Percentiles rank a stretch among this genome's conserved stretches.
phyloP scores from a whole-genome alignment of 2,113 vertebrate species.

The Cyanoderma ruficeps region DNA sequence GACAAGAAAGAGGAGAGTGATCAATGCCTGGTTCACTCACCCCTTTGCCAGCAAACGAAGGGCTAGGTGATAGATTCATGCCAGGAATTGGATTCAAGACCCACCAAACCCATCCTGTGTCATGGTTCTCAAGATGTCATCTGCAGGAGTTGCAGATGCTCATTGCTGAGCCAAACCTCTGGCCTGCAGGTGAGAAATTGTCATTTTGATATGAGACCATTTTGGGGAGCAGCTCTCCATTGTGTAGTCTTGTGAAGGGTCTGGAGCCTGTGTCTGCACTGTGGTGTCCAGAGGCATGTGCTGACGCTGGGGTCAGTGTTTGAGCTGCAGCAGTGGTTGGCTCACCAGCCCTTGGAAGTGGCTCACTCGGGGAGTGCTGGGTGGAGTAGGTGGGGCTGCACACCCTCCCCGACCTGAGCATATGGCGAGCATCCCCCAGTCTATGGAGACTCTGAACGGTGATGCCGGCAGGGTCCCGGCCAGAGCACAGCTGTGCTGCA shows the following conservation, averaged over 20 bases:
- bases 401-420: accelerated
- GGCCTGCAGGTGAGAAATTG: not conserved
- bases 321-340: not conserved
- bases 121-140: accelerated
- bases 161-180: accelerated
- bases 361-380: accelerated
- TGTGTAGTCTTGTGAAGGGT: not conserved
- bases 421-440: accelerated
- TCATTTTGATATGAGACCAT: accelerated
- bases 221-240: not conserved
- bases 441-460: accelerated
- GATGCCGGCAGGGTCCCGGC: not conserved
- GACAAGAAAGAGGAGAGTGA: not conserved
- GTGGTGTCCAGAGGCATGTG: accelerated
- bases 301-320: accelerated
- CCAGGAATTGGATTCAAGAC: accelerated
- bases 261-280: not conserved
- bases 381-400: not conserved
- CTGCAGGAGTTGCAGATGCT: not conserved
- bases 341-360: accelerated
- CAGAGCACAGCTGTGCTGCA: not conserved
- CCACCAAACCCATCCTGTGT: not conserved
- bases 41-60: no score
- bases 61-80: accelerated
- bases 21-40: not conserved